Evolutionary conservation across 2,888 invertebrate genomes (phyloP), one percentile per base, ranked within the genome.

Genomic region (Nomada fucata): DNA sequence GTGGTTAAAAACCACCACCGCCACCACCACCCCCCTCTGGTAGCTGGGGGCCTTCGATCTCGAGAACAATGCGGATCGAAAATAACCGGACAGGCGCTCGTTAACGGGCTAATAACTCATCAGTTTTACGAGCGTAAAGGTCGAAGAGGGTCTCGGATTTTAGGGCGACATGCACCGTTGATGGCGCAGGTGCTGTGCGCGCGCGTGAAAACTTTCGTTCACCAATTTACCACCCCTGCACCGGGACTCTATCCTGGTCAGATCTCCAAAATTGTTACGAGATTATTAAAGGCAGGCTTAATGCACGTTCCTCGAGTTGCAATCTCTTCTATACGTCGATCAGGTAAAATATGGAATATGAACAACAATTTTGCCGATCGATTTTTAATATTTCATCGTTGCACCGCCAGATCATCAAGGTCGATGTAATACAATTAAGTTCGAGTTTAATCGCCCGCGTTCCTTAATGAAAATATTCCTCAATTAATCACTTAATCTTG

Each of bases 91-190:
- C 76, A 61, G 69, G 57, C 55, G 79, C 84, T 87, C 88, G 82
- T 88, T 88, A 86, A 87, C 86, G 87, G 79, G 84, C 83, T 89
- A 90, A 89, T 90, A 90, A 88, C 88, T 91, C 87, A 84, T 87
- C 83, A 86, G 88, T 83, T 91, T 91, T 88, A 90, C 84, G 85
- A 88, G 69, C 81, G 65, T 65, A 67, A 75, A 82, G 79, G 65
- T 69, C 80, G 61, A 68, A 20, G 20, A 72, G 76, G 72, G 47
- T 67, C 69, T 61, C 72, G 71, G 81, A 84, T 85, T 88, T 88
- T 85, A 83, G 90, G 90, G 90, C 84, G 91, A 88, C 86, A 87
- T 85, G 88, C 89, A 84, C 78, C 83, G 83, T 23, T 75, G 88
- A 85, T 84, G 79, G 26, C 74, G 80, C 91, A 90, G 90, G 89